These are phyloP conservation scores for Serripes groenlandicus DNA, from an alignment of 2,888 invertebrate species.

Conservation along the genomic window DNA sequence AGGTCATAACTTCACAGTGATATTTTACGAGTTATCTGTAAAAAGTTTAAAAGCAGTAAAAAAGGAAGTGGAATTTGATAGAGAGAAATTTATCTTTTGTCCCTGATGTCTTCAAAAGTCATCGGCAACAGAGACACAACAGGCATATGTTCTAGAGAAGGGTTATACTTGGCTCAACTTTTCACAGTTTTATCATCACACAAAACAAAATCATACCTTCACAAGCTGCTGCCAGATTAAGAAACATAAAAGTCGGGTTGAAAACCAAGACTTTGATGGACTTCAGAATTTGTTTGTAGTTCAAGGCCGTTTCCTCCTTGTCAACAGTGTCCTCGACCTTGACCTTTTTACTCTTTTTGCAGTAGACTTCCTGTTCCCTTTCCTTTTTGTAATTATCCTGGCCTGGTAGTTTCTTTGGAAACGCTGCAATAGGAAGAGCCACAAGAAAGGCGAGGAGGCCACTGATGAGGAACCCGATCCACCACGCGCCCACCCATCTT, in stretches of 20 bases:
- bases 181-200: too few relatives aligned
- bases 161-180: too few relatives aligned
- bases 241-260: slow-evolving; percentile 85
- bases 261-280: slow-evolving; percentile 80
- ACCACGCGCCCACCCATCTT: slow-evolving; percentile 98
- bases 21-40: too few relatives aligned
- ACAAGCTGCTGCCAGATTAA: slow-evolving; percentile 85
- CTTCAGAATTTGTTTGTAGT: slow-evolving; percentile 76
- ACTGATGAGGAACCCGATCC: slow-evolving; percentile 94
- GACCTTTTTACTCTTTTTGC: slow-evolving; percentile 45
- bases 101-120: too few relatives aligned
- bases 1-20: too few relatives aligned
- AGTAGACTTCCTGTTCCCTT: slow-evolving; percentile 80
- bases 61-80: too few relatives aligned
- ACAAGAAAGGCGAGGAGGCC: slow-evolving; percentile 93
- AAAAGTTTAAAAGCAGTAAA: too few relatives aligned
- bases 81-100: too few relatives aligned
- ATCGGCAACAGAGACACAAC: too few relatives aligned
- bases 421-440: slow-evolving; percentile 94
- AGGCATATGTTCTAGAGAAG: too few relatives aligned
- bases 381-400: slow-evolving; percentile 81
- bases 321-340: slow-evolving; percentile 5
- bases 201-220: slow-evolving; percentile 87
- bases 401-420: slow-evolving; percentile 79
- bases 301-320: slow-evolving; percentile 41